Evolutionary conservation across 2,113 vertebrate species (phyloP), one percentile per base, ranked within the genome.

Genomic region (Struthio camelus): DNA sequence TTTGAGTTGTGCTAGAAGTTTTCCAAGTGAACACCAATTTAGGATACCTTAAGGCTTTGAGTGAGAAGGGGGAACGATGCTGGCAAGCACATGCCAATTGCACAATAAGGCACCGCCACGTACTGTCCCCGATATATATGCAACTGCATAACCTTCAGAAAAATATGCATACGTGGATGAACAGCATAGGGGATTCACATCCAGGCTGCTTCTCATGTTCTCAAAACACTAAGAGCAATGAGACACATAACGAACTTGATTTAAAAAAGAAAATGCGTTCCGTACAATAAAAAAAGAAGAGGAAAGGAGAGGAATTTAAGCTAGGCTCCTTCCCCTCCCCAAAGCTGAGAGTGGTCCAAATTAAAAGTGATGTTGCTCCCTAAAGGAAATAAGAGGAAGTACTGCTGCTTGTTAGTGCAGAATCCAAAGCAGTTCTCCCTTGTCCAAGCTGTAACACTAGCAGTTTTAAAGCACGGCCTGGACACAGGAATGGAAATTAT

Each of bases 211-310:
- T 71, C 78, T 85, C 30, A 2, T 12, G 22, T 42, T 81, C 78
- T 85, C 86, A 92, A 78, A 94, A 85, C 85, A 92, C 85, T 61
- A 48, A 85, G 64, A 79, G 90, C 70, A 93, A 66, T 42, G 78
- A 94, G 61, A 82, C 58, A 54, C 64, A 73, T 61, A 75, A 93
- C 87, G 4, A 93, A 94, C 38, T 71, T 54, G 32, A 94, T 56
- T 86, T 69, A 66, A 73, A 10, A 10, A 77, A 85, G 51, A 50
- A 77, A 92, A 89, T 73, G 40, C 15, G 38, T 40, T 86, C 73
- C 87, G 28, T 51, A 42, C 44, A 79, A 82, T 65, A 92, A 70
- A 85, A 96, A 67, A 50, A 19, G 12, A 93, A 71, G 66, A 93
- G 67, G 88, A 82, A 44, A 86, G 90, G 30, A 62, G 32, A 90